Conservation (phyloP, 2,888 invertebrate species). For the Metellina segmentata region DNA sequence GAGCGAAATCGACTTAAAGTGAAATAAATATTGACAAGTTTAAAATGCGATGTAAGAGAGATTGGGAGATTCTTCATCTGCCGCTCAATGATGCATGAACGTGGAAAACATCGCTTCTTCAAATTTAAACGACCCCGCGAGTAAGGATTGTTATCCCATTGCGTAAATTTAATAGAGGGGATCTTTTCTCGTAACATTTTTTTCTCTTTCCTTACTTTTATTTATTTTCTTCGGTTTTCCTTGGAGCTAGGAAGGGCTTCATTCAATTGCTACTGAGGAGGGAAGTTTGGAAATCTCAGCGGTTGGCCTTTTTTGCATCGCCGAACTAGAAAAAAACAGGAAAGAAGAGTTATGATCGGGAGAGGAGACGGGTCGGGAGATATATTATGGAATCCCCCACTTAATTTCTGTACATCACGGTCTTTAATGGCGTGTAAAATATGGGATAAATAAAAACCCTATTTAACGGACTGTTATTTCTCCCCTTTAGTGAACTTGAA, state of each 20-base stretch:
- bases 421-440: constrained; percentile 60
- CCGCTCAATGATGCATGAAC: constrained; percentile 68
- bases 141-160: constrained; percentile 72
- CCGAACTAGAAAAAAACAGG: constrained; percentile 8
- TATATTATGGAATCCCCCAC: constrained; percentile 21
- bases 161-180: constrained; percentile 74
- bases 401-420: constrained; percentile 34
- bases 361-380: constrained; percentile 2
- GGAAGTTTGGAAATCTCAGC: constrained; percentile 66
- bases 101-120: constrained; percentile 66
- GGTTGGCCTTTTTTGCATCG: constrained; percentile 66
- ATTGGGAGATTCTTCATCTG: constrained; percentile 62
- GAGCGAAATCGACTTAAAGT: constrained; percentile 63
- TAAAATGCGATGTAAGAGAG: constrained; percentile 60
- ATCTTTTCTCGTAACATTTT: constrained; percentile 63
- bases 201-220: constrained; percentile 45
- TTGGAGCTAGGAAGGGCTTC: constrained; percentile 38
- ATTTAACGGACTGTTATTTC: constrained; percentile 41
- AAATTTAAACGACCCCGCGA: constrained; percentile 72
- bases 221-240: constrained; percentile 69
- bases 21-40: constrained; percentile 75
- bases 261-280: constrained; percentile 70
- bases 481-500: constrained; percentile 10
- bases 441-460: constrained; percentile 48
- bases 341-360: constrained; percentile 31